Evolutionary conservation across 2,113 vertebrate species (phyloP), one percentile per base, ranked within the genome.

Genomic region (Grus americana): DNA sequence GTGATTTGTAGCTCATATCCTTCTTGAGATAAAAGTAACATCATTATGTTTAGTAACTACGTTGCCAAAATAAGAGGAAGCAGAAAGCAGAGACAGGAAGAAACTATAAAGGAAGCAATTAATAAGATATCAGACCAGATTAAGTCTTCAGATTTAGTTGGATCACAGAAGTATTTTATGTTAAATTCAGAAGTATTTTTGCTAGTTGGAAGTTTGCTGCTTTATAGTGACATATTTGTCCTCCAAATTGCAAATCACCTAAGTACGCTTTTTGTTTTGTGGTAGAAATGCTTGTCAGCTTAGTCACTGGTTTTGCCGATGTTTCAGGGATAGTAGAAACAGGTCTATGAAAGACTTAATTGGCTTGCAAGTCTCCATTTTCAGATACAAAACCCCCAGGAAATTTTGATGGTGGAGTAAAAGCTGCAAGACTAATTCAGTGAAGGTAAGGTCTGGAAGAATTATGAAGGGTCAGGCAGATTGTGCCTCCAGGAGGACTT

Each of bases 391-490:
- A 84, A 15, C 38, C 38, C 38, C 14, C 14, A 72, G 52, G 34
- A 65, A 83, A 42, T 73, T 46, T 58, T 88, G 16, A 17, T 50
- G 68, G 34, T 30, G 34, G 14, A 82, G 20, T 67, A 76, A 83
- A 88, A 79, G 15, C 55, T 76, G 32, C 0, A 5, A 89, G 79
- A 19, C 14, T 68, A 76, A 15, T 17, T 76, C 21, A 68, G 19
- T 20, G 29, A 74, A 70, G 9, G 26, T 59, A 87, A 63, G 23
- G 54, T 79, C 29, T 92, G 42, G 55, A 86, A 89, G n/a, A 89
- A 76, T 81, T 87, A 67, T 55, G 47, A 80, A 52, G 34, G 57
- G 34, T 92, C 93, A 91, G 32, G 92, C 67, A 95, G 83, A 94
- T 65, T 93, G 61, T 67, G 38, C 42, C 49, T 78, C 38, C 67